Percentiles rank a stretch among this genome's conserved stretches.
Conservation (phyloP, 2,113 vertebrate genomes). For the Antennarius striatus region DNA sequence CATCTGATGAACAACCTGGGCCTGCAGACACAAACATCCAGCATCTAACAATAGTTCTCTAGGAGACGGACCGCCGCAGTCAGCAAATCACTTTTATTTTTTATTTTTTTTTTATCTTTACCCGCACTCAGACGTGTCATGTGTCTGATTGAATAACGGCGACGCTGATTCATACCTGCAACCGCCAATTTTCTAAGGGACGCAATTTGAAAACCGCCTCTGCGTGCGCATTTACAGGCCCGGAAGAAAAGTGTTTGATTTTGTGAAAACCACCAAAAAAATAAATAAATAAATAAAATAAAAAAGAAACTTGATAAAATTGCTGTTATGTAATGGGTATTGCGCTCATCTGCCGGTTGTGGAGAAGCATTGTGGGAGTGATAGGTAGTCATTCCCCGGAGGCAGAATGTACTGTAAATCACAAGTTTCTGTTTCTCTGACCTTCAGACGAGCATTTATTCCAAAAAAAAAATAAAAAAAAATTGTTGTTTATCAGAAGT, state of each 20-base stretch:
- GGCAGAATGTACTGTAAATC: constrained; percentile 23
- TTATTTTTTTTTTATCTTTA: constrained; percentile 60
- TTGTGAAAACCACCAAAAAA: constrained; percentile 59
- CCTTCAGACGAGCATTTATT: constrained; percentile 20
- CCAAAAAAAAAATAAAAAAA: constrained; percentile 15
- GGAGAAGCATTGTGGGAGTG: constrained; percentile 45
- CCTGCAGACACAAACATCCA: constrained; percentile 62
- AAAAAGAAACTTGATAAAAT: background rate
- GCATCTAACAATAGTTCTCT: constrained; percentile 52
- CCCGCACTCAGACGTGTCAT: constrained; percentile 52
- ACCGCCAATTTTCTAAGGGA: constrained; percentile 41
- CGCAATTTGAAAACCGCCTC: constrained; percentile 45
- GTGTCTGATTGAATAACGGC: constrained; percentile 55
- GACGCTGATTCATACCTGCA: constrained; percentile 60
- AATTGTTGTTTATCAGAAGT: constrained; percentile 12
- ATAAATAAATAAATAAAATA: constrained; percentile 45
- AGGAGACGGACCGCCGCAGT: constrained; percentile 58
- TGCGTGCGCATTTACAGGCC: constrained; percentile 42
- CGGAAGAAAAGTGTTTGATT: constrained; percentile 30
- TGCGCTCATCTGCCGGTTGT: constrained; percentile 34
- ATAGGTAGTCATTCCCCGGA: constrained; percentile 42
- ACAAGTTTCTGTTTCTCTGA: constrained; percentile 26
- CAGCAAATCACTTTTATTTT: constrained; percentile 46
- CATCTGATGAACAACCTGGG: constrained; percentile 65
- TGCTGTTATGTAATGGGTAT: constrained; percentile 52